Conservation (phyloP, 2,888 invertebrate genomes). For the Ennomos fuscantarius region DNA sequence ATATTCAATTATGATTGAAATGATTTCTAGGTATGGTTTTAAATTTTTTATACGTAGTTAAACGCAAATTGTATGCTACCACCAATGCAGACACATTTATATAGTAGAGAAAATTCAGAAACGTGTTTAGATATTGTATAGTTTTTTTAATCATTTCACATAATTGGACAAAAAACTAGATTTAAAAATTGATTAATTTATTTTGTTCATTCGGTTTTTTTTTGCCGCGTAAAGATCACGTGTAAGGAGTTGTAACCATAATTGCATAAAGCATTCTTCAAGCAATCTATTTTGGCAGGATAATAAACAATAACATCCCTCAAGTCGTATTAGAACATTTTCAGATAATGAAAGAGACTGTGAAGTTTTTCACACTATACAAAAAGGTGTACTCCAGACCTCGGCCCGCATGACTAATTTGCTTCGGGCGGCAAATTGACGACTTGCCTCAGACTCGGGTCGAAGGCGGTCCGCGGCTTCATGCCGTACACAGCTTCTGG, state of each 20-base stretch:
- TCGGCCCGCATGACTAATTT: slow-evolving; percentile 12
- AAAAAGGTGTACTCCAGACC: slow-evolving; percentile 10
- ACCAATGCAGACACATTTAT: neutral
- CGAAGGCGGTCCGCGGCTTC: neutral
- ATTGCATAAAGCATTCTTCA: too few relatives aligned
- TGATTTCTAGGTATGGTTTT: neutral
- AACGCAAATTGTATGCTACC: neutral
- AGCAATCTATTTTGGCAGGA: too few relatives aligned
- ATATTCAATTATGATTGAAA: too few relatives aligned
- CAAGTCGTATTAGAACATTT: neutral
- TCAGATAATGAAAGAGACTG: neutral
- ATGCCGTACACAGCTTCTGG: slow-evolving; percentile 14
- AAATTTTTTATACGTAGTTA: neutral
- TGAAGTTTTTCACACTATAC: too few relatives aligned
- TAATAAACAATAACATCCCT: too few relatives aligned
- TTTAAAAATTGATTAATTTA: too few relatives aligned
- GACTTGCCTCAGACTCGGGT: slow-evolving; percentile 6
- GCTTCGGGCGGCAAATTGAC: slow-evolving; percentile 22
- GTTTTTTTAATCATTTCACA: too few relatives aligned
- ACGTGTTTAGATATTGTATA: too few relatives aligned
- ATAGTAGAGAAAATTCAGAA: neutral
- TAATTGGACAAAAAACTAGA: too few relatives aligned
- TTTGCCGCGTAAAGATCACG: too few relatives aligned
- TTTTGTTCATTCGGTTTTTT: too few relatives aligned
- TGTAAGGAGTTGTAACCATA: too few relatives aligned